Evolutionary conservation across 2,888 invertebrate genomes (phyloP).

Genomic region (Germaria angustata): DNA sequence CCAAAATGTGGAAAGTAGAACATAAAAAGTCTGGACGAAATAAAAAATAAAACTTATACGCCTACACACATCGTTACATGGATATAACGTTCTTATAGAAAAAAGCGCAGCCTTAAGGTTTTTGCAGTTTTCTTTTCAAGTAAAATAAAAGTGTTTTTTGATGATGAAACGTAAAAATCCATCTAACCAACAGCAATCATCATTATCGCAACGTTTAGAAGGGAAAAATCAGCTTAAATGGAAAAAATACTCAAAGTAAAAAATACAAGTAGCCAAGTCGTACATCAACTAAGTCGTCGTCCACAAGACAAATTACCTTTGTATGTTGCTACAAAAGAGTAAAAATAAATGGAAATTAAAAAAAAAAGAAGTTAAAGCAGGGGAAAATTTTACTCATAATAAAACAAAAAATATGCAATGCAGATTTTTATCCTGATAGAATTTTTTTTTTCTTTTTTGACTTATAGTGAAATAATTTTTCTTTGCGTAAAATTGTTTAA

Average conservation of each 20-base stretch:
- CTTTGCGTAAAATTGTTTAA: too few relatives aligned
- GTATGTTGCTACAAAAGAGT: slow-evolving; percentile 34
- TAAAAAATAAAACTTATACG: background rate
- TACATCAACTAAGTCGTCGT: slow-evolving; percentile 45
- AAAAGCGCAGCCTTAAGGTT: background rate
- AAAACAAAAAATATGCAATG: slow-evolving; percentile 53
- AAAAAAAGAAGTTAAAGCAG: slow-evolving; percentile 6
- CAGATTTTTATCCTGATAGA: slow-evolving; percentile 55
- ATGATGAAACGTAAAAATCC: slow-evolving; percentile 48
- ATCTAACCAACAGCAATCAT: slow-evolving; percentile 60
- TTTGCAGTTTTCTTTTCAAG: background rate
- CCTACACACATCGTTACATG: too few relatives aligned
- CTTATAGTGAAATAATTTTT: background rate
- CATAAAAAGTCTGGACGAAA: slow-evolving; percentile 6
- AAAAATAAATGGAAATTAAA: slow-evolving; percentile 1
- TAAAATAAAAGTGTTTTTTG: slow-evolving; percentile 48
- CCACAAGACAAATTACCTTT: slow-evolving; percentile 62
- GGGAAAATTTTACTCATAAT: background rate
- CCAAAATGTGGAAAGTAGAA: slow-evolving; percentile 24
- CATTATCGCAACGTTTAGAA: slow-evolving; percentile 55
- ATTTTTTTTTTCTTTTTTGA: background rate
- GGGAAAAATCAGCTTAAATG: slow-evolving; percentile 30
- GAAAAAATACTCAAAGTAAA: slow-evolving; percentile 24
- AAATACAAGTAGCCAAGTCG: slow-evolving; percentile 32
- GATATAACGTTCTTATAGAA: background rate